Evolutionary conservation across 2,888 invertebrate species (phyloP), one percentile per base, ranked within the genome.

Genomic region (Idaea biselata): DNA sequence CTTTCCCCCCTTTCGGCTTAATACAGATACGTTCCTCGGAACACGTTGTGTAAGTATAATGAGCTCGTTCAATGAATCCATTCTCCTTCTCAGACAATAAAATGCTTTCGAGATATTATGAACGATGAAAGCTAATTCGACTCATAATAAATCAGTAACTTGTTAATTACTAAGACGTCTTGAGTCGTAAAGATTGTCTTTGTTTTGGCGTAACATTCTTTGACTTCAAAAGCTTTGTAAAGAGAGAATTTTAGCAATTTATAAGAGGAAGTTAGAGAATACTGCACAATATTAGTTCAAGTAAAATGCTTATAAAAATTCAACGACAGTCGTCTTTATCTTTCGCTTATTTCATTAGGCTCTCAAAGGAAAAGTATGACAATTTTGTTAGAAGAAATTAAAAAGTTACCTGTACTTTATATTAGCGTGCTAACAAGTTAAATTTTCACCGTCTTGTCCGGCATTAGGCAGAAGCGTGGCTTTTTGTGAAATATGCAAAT

Each of bases 61-160:
- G 87, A 88, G 88, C 87, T 81, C 80, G 71, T 71, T 71, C 73
- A 67, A 73, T 71, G 64, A 65, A 70, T 66, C 65, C 69, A 62
- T 74, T 61, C 70, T 73, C 68, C 68, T 75, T 79, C 78, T 68
- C 69, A 68, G 73, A 86, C 84, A 86, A 84, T 88, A 87, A 88
- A 89, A 88, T 83, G 83, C 80, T 87, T 87, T 85, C 75, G 76
- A 84, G 83, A 88, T 87, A 25, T 25, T 25, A 86, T 88, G 86
- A 87, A 87, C 78, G 86, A 76, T 86, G 84, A 84, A 88, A 88
- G 89, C 86, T 87, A 84, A 88, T 89, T 87, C 81, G 79, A 83
- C 78, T 82, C 80, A 80, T 84, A 84, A 88, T 89, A 88, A 90
- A 89, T 88, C 78, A 66, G 79, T 81, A 86, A 86, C 84, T 88